phyloP scores from a whole-genome alignment of 2,888 invertebrate species.

The Himalopsyche tibetana region DNA sequence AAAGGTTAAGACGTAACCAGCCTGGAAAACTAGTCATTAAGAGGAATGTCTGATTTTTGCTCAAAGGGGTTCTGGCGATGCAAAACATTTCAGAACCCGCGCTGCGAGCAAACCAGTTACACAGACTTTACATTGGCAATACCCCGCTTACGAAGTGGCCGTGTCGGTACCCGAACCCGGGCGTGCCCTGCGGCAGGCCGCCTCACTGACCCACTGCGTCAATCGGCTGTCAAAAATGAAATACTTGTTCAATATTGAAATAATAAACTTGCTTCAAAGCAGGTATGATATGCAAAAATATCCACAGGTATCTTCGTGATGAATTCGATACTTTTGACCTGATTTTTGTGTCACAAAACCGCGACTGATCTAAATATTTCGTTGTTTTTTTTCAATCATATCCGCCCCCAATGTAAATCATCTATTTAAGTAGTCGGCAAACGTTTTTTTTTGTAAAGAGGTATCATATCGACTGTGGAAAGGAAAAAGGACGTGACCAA shows the following conservation, averaged over 20 bases:
- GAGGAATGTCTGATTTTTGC: too few relatives aligned
- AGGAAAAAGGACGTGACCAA: too few relatives aligned
- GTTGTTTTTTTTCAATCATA: too few relatives aligned
- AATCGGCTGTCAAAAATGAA: conserved; percentile 11
- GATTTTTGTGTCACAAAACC: not conserved
- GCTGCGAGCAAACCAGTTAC: not conserved
- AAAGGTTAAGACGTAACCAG: too few relatives aligned
- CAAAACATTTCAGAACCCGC: not conserved
- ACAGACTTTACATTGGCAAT: not conserved
- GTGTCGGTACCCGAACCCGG: not conserved
- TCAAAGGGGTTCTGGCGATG: not conserved
- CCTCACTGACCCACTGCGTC: conserved; percentile 23
- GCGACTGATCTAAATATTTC: not conserved
- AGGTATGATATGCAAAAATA: conserved; percentile 15
- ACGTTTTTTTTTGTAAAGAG: too few relatives aligned
- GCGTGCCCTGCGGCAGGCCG: not conserved
- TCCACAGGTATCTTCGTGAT: not conserved
- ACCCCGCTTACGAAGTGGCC: not conserved
- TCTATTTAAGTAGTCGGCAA: too few relatives aligned
- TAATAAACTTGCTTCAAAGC: not conserved
- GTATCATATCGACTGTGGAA: too few relatives aligned
- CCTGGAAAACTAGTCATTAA: too few relatives aligned
- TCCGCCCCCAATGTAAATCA: too few relatives aligned
- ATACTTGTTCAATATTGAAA: conserved; percentile 15
- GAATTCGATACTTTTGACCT: not conserved